phyloP scores from a whole-genome alignment of 2,888 invertebrate species.

The Aelia acuminata region DNA sequence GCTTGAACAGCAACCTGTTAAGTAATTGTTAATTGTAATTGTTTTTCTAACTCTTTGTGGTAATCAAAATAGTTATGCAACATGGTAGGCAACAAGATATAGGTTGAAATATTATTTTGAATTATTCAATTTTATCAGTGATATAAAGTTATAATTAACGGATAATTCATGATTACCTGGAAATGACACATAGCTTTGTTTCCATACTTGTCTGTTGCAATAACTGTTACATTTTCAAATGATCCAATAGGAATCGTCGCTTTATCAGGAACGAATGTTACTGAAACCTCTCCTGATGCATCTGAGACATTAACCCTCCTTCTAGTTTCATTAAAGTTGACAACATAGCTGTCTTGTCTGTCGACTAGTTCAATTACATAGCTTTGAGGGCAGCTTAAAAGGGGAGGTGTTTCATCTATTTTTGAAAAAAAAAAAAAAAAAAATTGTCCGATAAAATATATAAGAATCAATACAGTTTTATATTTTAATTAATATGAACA shows the following conservation, averaged over 20 bases:
- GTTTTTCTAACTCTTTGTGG: too few species aligned
- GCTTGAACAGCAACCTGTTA: conserved; percentile 87
- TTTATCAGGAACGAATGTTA: conserved; percentile 87
- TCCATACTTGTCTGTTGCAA: conserved; percentile 88
- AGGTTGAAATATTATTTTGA: too few species aligned
- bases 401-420: conserved; percentile 89
- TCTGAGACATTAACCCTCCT: conserved; percentile 88
- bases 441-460: not conserved
- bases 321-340: conserved; percentile 92
- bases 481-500: not conserved
- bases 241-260: conserved; percentile 88
- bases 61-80: too few species aligned
- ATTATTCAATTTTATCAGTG: too few species aligned
- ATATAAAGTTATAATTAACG: not conserved
- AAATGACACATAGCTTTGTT: conserved; percentile 93
- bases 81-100: too few species aligned
- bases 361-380: conserved; percentile 94
- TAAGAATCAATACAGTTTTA: too few species aligned
- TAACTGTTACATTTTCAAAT: conserved; percentile 93
- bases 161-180: conserved; percentile 75
- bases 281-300: conserved; percentile 87
- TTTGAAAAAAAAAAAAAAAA: conserved; percentile 27
- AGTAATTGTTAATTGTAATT: conserved; percentile 63
- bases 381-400: conserved; percentile 91
- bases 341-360: conserved; percentile 89